These are phyloP conservation scores for Poecilia gillii DNA, from an alignment of 2,797 vertebrate species.

Conservation along the genomic window DNA sequence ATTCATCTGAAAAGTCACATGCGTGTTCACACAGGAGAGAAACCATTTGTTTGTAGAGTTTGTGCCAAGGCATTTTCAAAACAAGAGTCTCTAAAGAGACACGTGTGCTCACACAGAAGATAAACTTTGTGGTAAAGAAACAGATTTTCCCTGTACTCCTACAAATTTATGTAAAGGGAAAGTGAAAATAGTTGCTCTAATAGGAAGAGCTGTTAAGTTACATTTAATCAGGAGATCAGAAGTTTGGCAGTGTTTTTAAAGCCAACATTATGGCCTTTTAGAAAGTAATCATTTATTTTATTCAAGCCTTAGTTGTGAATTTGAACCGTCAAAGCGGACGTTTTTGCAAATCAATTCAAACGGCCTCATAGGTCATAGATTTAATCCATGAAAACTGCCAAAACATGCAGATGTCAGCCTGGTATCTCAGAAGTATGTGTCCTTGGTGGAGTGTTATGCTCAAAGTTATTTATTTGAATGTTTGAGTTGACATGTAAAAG, in stretches of 20 bases:
- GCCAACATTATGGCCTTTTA: neutral
- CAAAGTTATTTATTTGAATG: neutral
- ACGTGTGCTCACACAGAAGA: neutral
- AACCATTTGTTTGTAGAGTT: neutral
- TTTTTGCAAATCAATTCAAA: neutral
- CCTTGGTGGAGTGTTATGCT: neutral
- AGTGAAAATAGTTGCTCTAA: neutral
- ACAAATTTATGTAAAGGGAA: neutral
- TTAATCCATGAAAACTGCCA: neutral
- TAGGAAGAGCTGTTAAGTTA: neutral
- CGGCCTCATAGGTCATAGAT: neutral
- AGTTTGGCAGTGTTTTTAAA: neutral
- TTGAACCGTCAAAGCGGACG: neutral
- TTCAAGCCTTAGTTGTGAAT: neutral
- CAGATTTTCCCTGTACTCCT: neutral
- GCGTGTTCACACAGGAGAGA: conserved; percentile 6
- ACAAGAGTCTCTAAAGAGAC: conserved; percentile 2
- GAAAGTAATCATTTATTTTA: neutral
- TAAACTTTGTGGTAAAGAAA: neutral
- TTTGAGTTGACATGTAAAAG: neutral
- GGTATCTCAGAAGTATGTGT: neutral
- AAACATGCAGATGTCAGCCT: neutral
- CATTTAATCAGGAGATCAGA: neutral
- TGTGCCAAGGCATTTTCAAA: conserved; percentile 2
- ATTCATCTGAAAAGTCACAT: conserved; percentile 4